These are phyloP conservation scores for Amphilophus citrinellus DNA, from an alignment of 2,113 vertebrate genomes.

Conservation along the genomic window DNA sequence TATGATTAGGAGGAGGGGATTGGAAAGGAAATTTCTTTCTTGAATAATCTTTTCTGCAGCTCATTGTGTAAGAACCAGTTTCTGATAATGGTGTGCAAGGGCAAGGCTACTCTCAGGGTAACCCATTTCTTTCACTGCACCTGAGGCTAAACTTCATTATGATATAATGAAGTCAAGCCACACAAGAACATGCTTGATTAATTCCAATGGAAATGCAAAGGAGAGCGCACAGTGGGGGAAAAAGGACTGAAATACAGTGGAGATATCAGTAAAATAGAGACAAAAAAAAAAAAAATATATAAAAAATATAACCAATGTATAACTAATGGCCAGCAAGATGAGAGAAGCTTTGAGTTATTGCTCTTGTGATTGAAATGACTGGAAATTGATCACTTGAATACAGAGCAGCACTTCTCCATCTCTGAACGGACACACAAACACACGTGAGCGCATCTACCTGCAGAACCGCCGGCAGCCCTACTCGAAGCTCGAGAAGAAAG, in stretches of 20 bases:
- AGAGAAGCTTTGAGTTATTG: constrained; percentile 48
- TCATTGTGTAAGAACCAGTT: constrained; percentile 50
- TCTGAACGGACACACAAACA: constrained; percentile 43
- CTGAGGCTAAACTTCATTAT: constrained; percentile 74
- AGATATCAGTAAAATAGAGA: background rate
- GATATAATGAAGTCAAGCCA: constrained; percentile 69
- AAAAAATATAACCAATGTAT: background rate
- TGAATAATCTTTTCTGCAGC: constrained; percentile 43
- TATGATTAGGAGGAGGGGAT: constrained; percentile 32
- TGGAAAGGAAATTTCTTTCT: constrained; percentile 29
- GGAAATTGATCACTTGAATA: constrained; percentile 46
- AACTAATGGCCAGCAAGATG: constrained; percentile 38
- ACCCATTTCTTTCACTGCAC: constrained; percentile 62
- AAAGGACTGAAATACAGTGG: background rate
- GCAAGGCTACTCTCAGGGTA: constrained; percentile 48
- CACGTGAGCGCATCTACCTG: background rate
- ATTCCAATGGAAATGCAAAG: constrained; percentile 60
- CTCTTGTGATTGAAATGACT: constrained; percentile 56
- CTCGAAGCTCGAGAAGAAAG: constrained; percentile 44
- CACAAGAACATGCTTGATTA: constrained; percentile 68
- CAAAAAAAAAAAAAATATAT: background rate
- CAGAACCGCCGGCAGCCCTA: constrained; percentile 5
- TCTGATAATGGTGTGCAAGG: constrained; percentile 49
- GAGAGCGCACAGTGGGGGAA: background rate
- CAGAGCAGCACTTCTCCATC: constrained; percentile 47